Conservation (phyloP, 2,113 vertebrate species). For the Brienomyrus brachyistius region DNA sequence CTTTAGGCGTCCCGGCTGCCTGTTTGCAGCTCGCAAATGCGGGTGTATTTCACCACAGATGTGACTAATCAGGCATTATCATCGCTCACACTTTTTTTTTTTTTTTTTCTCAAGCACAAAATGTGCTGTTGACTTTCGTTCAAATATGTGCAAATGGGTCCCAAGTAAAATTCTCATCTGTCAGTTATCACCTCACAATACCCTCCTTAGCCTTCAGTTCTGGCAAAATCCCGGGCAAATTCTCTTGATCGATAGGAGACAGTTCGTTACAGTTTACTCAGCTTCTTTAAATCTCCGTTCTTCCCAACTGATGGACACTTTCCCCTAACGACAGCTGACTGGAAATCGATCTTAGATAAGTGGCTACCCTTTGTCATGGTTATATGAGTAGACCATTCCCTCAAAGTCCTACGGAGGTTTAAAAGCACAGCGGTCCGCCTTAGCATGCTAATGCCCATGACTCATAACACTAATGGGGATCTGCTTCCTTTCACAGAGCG, state of each 20-base stretch:
- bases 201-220: conserved; percentile 32
- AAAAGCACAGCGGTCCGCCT: conserved; percentile 51
- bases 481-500: conserved; percentile 54
- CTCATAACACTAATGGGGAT: conserved; percentile 69
- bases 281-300: conserved; percentile 34
- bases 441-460: conserved; percentile 64
- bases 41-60: conserved; percentile 25
- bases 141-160: conserved; percentile 56
- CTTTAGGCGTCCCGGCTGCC: not conserved
- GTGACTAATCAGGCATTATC: conserved; percentile 45
- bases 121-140: conserved; percentile 47
- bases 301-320: conserved; percentile 50
- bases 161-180: conserved; percentile 48
- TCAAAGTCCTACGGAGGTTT: conserved; percentile 51
- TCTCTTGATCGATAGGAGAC: conserved; percentile 42
- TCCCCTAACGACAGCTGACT: conserved; percentile 47
- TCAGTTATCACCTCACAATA: conserved; percentile 43
- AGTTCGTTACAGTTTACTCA: conserved; percentile 36
- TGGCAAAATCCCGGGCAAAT: conserved; percentile 27
- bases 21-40: conserved; percentile 29
- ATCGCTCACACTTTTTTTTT: conserved; percentile 33
- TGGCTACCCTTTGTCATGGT: conserved; percentile 50
- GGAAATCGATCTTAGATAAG: conserved; percentile 56
- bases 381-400: conserved; percentile 51
- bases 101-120: conserved; percentile 49